These are phyloP conservation scores for Osmoderma eremita DNA, from an alignment of 2,888 invertebrate genomes.

Conservation along the genomic window DNA sequence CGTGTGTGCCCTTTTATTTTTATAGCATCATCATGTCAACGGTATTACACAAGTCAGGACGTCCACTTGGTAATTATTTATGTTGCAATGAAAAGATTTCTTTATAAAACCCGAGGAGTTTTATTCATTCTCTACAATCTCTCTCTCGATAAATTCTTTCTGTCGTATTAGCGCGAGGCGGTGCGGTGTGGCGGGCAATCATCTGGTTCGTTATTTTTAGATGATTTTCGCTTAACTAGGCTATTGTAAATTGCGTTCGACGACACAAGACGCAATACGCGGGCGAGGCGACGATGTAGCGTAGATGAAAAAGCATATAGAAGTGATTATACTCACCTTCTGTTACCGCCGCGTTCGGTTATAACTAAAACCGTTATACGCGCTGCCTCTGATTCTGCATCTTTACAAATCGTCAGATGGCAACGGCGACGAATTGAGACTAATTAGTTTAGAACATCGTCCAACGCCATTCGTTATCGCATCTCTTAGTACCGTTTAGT, in stretches of 20 bases:
- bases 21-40: conserved; percentile 41
- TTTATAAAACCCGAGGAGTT: conserved; percentile 23
- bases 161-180: neutral
- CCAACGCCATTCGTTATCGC: conserved; percentile 22
- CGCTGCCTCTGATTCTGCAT: conserved; percentile 26
- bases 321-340: conserved; percentile 34
- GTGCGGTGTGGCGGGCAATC: neutral
- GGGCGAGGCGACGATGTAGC: neutral
- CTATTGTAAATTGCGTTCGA: conserved; percentile 32
- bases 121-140: neutral
- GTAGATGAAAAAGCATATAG: conserved; percentile 13
- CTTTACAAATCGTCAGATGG: conserved; percentile 36
- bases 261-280: neutral
- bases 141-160: neutral
- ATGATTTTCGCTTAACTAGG: conserved; percentile 36
- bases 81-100: conserved; percentile 38
- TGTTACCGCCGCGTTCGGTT: conserved; percentile 27
- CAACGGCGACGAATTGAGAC: conserved; percentile 21
- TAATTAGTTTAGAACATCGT: conserved; percentile 32
- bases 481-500: conserved; percentile 24
- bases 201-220: conserved; percentile 34
- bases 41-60: conserved; percentile 39
- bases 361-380: conserved; percentile 26
- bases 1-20: conserved; percentile 41
- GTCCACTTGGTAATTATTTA: conserved; percentile 37